Percentiles rank a stretch among this genome's conserved stretches.
Conservation (phyloP, 2,113 vertebrate species). For the Lynx canadensis region DNA sequence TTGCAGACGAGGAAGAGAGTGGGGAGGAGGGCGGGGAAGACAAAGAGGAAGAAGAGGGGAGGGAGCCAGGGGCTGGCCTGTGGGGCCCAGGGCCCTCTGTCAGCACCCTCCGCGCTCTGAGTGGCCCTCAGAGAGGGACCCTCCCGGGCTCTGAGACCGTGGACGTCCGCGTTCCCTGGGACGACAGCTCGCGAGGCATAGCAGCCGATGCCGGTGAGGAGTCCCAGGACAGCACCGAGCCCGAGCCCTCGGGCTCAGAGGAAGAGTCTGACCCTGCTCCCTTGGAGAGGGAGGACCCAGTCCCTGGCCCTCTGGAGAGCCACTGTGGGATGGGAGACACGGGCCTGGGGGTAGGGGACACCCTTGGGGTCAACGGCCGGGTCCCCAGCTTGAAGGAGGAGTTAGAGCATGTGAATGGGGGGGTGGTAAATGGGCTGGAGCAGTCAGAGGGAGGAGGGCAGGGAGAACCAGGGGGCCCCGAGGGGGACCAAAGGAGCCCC, state of each 20-base stretch:
- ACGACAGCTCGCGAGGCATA: neutral
- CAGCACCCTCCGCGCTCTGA: neutral
- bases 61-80: neutral
- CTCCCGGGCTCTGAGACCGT: neutral
- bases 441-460: neutral
- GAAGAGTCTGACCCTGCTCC: neutral
- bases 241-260: constrained; percentile 58
- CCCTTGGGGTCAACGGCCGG: neutral
- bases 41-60: neutral
- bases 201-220: neutral
- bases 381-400: constrained; percentile 36
- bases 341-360: neutral
- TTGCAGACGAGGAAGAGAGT: constrained; percentile 68
- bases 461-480: neutral
- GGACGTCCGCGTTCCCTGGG: constrained; percentile 7
- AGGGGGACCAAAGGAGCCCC: neutral
- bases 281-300: neutral
- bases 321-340: neutral
- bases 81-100: neutral
- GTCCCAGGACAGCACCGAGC: constrained; percentile 56
- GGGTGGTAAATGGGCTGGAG: constrained; percentile 13
- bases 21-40: constrained; percentile 72
- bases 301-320: neutral
- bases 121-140: neutral
- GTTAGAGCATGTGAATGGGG: constrained; percentile 37